Evolutionary conservation across 1,140 invertebrate genomes (phyloP), one percentile per base, ranked within the genome.

Genomic region (Diorhabda sublineata): DNA sequence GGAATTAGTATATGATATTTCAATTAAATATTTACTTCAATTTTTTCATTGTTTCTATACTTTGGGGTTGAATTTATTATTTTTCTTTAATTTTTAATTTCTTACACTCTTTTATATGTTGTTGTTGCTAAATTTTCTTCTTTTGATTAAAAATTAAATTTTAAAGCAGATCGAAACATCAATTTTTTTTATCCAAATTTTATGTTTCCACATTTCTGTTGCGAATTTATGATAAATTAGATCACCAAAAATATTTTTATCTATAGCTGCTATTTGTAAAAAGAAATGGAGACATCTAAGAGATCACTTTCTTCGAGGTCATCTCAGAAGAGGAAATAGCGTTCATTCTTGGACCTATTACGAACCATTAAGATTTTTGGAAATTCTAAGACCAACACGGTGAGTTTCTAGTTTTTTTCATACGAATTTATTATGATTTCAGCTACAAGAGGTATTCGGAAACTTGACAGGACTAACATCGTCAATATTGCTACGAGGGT

Each of bases 221-320:
- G 45, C 8, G 45, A 9, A 9, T 52, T 52, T 52, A 52, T 52
- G 45, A 6, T 52, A 52, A 52, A 52, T 52, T 52, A 52, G 2
- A 52, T 52, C 47, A 52, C 47, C n/a, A 52, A 4, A 52, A 52
- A 52, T 6, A 52, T 52, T 52, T 52, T 52, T 52, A 8, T n/a
- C n/a, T 52, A 8, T n/a, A 52, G 63, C 41, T 2, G 42, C 44
- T 41, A 47, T 45, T 45, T 64, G 63, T 26, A 47, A 45, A 56
- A 64, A n/a, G 63, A 64, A 64, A 45, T 64, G 63, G 63, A 64
- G 63, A 56, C 26, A 64, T 42, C 41, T 64, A 41, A 47, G 63
- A 41, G 63, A 64, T 42, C 63, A 64, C 42, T 64, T 45, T 26
- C 44, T 64, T 43, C 52, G 63, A 9, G 63, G 52, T n/a, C 61